Percentiles rank a stretch among this genome's conserved stretches.
Evolutionary conservation across 2,797 vertebrate species (phyloP).

Genomic region (Premnoplex brunnescens): DNA sequence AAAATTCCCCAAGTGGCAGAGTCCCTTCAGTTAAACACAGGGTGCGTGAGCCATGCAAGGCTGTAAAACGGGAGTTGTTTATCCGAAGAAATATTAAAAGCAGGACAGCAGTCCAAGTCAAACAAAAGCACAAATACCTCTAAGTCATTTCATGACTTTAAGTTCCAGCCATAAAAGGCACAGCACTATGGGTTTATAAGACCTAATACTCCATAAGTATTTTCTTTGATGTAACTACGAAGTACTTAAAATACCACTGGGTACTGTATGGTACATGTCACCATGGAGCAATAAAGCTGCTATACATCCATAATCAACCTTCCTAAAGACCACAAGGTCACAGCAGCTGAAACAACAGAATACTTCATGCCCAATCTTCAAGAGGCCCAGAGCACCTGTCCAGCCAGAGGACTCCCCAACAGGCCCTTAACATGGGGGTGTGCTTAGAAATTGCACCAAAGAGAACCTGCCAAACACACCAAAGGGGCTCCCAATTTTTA

Average conservation of each 20-base stretch:
- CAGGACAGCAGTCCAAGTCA: conserved; percentile 52
- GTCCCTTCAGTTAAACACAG: conserved; percentile 25
- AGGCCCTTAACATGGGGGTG: neutral
- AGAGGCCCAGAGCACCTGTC: conserved; percentile 47
- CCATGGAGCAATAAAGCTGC: conserved; percentile 41
- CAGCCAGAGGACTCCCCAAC: neutral
- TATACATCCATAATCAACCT: conserved; percentile 50
- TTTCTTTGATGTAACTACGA: conserved; percentile 58
- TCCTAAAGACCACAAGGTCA: conserved; percentile 52
- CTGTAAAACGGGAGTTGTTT: conserved; percentile 49
- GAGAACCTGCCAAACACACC: neutral
- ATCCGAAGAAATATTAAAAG: conserved; percentile 58
- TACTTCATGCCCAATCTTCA: conserved; percentile 25
- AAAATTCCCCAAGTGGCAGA: conserved; percentile 29
- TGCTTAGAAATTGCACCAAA: neutral
- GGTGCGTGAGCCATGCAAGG: neutral
- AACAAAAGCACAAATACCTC: conserved; percentile 61
- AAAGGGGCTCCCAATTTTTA: neutral
- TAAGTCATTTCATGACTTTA: conserved; percentile 24
- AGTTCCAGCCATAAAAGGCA: conserved; percentile 49
- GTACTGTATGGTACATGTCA: conserved; percentile 18
- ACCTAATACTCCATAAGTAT: conserved; percentile 45
- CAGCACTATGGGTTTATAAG: conserved; percentile 39
- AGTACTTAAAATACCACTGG: conserved; percentile 59
- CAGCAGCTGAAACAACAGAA: conserved; percentile 72